Percentiles rank a stretch among this genome's conserved stretches.
Evolutionary conservation across 2,888 invertebrate species (phyloP).

Genomic region (Sarcophaga rosellei): DNA sequence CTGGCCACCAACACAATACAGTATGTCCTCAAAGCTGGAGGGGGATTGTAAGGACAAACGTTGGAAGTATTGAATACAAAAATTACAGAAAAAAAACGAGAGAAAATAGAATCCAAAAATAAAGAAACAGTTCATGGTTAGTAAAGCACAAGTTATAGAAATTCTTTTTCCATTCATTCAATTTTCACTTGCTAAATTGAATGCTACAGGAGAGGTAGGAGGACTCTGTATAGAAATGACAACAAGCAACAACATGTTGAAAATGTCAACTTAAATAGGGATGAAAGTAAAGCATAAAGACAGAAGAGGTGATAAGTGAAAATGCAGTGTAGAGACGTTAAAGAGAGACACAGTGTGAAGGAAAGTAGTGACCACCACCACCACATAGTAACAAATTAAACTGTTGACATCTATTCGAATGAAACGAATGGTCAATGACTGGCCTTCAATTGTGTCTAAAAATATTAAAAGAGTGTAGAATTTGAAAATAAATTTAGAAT

Average conservation of each 20-base stretch:
- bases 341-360: no score
- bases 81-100: conserved; percentile 10
- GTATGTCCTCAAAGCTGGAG: neutral
- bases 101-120: conserved; percentile 36
- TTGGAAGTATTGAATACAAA: conserved; percentile 4
- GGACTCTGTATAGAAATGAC: neutral
- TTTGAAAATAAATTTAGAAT: no score
- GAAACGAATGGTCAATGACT: neutral
- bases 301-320: no score
- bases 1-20: neutral
- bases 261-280: conserved; percentile 21
- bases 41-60: neutral
- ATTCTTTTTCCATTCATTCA: conserved; percentile 18
- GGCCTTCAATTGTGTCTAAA: neutral
- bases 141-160: conserved; percentile 57
- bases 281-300: conserved; percentile 7
- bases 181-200: neutral
- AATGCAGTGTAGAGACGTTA: no score
- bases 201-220: neutral
- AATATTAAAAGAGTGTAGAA: neutral
- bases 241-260: conserved; percentile 40
- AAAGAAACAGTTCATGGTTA: conserved; percentile 59
- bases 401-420: neutral
- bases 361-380: neutral
- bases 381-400: no score